Evolutionary conservation across 2,113 vertebrate species (phyloP), one percentile per base, ranked within the genome.

Genomic region (Sitta europaea): DNA sequence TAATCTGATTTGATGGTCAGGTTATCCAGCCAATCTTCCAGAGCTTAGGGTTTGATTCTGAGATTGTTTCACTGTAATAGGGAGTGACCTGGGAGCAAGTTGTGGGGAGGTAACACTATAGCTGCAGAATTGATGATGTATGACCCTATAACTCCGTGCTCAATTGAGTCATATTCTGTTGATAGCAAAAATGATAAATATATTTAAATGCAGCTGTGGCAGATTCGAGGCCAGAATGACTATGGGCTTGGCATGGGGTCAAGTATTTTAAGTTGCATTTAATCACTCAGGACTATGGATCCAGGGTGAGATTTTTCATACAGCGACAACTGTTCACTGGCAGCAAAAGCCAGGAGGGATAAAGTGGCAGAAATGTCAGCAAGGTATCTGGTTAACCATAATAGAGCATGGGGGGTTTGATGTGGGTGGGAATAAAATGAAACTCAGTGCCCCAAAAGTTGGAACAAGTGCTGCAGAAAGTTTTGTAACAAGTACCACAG

Each of bases 401-500:
- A 29, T 38, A 65, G 67, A 20, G 19, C 36, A 16, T 24, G 45
- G 1, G 57, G 33, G 6, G 36, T 63, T 88, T 43, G 53, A 67
- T 77, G 51, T 93, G 48, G 40, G 74, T 91, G 65, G 58, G 61
- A 71, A 88, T 38, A 51, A 90, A 86, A 83, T 35, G 43, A 61
- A 86, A 73, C 24, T 62, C 65, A 53, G 43, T 79, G 61, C n/a
- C 55, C 50, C n/a, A 28, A 59, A 96, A 92, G 66, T 54, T 94
- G 82, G 73, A 94, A 75, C 35, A 45, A 36, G 38, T 75, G 57
- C 95, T 91, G 90, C 45, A 62, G 91, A 71, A 92, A 89, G 84
- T 91, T 97, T 94, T 63, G 58, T 94, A 96, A 88, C 82, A 81
- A 92, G 85, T 61, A 55, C 74, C 61, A 9, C 84, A 81, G 86